Conservation (phyloP, 2,113 vertebrate species). For the Saguinus imperator region DNA sequence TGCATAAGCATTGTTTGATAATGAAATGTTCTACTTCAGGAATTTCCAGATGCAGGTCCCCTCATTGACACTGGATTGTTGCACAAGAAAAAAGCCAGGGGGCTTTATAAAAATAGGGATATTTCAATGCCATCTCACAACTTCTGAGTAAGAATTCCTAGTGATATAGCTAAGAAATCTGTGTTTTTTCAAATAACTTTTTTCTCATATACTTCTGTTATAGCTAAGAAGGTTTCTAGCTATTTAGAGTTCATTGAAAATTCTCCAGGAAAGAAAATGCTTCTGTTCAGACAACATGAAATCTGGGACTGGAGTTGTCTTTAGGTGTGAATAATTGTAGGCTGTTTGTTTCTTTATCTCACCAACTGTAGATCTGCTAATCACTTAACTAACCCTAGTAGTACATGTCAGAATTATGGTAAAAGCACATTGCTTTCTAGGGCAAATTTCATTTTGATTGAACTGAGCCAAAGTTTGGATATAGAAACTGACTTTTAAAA, state of each 20-base stretch:
- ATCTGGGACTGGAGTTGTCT: background rate
- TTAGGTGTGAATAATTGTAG: background rate
- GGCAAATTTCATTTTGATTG: background rate
- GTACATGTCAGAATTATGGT: background rate
- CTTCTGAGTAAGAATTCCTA: background rate
- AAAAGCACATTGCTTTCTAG: background rate
- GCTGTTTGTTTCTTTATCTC: background rate
- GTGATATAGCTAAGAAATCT: background rate
- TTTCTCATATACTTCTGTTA: background rate
- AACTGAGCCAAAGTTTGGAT: background rate
- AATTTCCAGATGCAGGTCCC: background rate
- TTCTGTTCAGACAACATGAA: background rate
- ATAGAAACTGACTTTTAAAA: background rate
- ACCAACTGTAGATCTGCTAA: background rate
- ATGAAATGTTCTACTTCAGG: background rate
- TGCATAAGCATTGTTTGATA: background rate
- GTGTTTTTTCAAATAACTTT: background rate
- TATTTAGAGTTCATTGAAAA: conserved; percentile 15
- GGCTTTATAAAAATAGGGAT: background rate
- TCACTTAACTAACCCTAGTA: background rate
- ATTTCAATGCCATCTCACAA: background rate
- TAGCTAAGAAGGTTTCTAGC: background rate
- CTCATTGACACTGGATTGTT: background rate
- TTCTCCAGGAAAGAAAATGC: background rate
- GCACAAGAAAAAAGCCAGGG: background rate